Base-by-base conservation (phyloP, 2,888 invertebrate genomes). In the Eupithecia dodoneata region DNA sequence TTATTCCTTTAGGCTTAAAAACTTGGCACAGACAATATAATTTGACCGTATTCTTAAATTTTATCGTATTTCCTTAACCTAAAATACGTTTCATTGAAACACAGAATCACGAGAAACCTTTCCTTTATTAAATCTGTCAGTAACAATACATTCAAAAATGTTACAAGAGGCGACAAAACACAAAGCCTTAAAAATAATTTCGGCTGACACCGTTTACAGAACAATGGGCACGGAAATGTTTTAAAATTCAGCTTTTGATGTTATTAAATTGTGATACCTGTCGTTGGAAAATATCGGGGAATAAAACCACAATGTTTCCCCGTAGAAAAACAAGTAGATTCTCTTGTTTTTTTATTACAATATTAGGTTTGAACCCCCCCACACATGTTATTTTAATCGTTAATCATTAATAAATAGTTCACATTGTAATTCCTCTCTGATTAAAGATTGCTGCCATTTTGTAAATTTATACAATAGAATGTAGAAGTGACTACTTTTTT, bases 81-180 rank as follows among this genome's bases (percentile, higher is more conserved):
- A 30, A 13, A 70, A 47, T 12, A n/a, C 18, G n/a, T 9, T 69
- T 10, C 6, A n/a, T 10, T 69, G 45, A 69, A 69, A 69, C 2
- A 10, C 67, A 9, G 15, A 42, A 66, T 66, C 66, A 74, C 75
- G 75, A 78, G 55, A 59, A 55, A 70, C 72, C 65, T 65, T 74
- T 73, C 69, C 72, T 72, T 78, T 75, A 78, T 73, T 67, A 72
- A 65, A 81, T 84, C 86, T 87, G 88, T 87, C 88, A 88, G 75
- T 73, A 78, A 79, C 86, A 88, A 81, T 85, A 84, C 82, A 83
- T 86, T 82, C 82, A 81, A 88, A 86, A 88, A 86, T 83, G 83
- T 84, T 84, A 81, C 83, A 76, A 83, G 76, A 76, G 79, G 77
- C 82, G 80, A 87, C 87, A 87, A 87, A 85, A 81, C 85, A 83